These are phyloP conservation scores for Pelodiscus sinensis DNA, from an alignment of 2,113 vertebrate genomes.

Conservation along the genomic window DNA sequence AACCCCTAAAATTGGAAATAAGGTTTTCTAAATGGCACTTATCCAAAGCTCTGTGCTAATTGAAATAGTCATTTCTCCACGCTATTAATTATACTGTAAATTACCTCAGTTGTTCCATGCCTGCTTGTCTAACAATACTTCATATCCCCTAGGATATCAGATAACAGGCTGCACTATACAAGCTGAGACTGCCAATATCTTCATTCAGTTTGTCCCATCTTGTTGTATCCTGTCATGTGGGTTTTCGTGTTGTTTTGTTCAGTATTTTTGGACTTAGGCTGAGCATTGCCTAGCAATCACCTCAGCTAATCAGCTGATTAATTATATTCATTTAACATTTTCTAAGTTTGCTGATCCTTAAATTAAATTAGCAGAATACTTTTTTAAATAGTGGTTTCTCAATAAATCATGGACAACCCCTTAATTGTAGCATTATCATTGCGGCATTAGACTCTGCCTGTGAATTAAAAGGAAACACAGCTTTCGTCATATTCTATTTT, in stretches of 20 bases:
- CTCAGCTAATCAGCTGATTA: background rate
- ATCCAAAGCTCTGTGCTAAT: background rate
- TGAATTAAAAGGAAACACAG: background rate
- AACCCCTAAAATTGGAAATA: background rate
- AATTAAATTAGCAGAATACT: background rate
- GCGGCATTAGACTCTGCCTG: background rate
- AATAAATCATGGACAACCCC: rapidly evolving
- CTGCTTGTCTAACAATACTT: rapidly evolving
- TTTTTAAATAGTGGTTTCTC: background rate
- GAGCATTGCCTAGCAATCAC: background rate
- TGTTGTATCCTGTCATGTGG: background rate
- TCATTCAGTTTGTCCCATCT: background rate
- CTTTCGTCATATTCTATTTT: background rate
- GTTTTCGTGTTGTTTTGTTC: background rate
- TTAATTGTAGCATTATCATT: background rate
- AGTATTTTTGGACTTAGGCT: background rate
- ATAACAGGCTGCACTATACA: rapidly evolving
- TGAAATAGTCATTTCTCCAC: background rate
- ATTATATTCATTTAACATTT: background rate
- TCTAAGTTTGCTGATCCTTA: background rate
- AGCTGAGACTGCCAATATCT: rapidly evolving
- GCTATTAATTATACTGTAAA: background rate
- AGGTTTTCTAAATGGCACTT: rapidly evolving
- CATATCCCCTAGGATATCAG: background rate
- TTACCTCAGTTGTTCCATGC: background rate